A percentile compares a stretch with the other conserved stretches of the same genome.
These are phyloP conservation scores for Gnathonemus longibarbis DNA, from an alignment of 2,113 vertebrate genomes.

Conservation along the genomic window DNA sequence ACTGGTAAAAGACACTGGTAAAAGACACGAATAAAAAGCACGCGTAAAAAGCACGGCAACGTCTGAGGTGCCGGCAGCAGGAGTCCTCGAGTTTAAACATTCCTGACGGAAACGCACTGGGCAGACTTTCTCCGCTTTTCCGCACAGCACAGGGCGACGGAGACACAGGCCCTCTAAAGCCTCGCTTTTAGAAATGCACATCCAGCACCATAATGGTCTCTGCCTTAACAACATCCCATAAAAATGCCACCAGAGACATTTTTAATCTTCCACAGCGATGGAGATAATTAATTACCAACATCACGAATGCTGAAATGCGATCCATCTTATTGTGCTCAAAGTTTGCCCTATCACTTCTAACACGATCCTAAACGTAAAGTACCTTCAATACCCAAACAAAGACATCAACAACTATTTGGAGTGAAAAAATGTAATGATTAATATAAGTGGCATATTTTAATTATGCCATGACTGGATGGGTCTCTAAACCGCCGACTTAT, in stretches of 20 bases:
- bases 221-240: neutral
- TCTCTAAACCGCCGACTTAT: neutral
- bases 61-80: slow-evolving; percentile 63
- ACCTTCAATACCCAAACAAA: neutral
- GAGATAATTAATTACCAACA: slow-evolving; percentile 44
- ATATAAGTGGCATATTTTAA: slow-evolving; percentile 4
- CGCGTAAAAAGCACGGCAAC: slow-evolving; percentile 35
- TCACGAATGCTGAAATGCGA: slow-evolving; percentile 31
- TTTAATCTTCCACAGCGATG: slow-evolving; percentile 42
- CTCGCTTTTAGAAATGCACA: neutral
- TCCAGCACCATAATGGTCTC: neutral
- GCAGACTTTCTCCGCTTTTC: slow-evolving; percentile 37
- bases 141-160: neutral
- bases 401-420: neutral
- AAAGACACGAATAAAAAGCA: slow-evolving; percentile 29
- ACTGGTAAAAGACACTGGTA: too few relatives aligned
- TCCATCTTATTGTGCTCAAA: neutral
- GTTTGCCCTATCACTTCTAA: neutral
- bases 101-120: slow-evolving; percentile 49
- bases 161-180: neutral
- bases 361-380: neutral
- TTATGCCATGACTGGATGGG: neutral
- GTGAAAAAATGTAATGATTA: neutral
- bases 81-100: slow-evolving; percentile 52
- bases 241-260: slow-evolving; percentile 34